phyloP scores from a whole-genome alignment of 1,140 invertebrate species.

The Tribolium castaneum region DNA sequence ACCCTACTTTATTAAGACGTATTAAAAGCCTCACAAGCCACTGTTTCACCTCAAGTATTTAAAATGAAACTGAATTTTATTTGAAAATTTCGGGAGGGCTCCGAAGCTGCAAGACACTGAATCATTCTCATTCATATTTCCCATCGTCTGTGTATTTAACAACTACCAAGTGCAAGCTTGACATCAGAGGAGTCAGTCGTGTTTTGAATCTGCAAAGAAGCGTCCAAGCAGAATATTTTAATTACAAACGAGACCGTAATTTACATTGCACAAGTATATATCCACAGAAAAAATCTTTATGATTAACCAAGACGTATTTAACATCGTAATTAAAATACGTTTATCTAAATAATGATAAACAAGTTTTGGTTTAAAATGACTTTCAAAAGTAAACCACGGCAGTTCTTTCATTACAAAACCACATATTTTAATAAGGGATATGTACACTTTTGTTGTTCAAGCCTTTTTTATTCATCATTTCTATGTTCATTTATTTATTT shows the following conservation, averaged over 20 bases:
- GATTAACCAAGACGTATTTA: slow-evolving; percentile 36
- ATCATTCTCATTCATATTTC: slow-evolving; percentile 31
- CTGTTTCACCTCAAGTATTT: slow-evolving; percentile 24
- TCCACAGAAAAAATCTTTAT: slow-evolving; percentile 10
- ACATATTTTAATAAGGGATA: neutral
- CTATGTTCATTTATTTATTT: no score
- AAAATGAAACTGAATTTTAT: slow-evolving; percentile 21
- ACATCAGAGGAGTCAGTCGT: slow-evolving; percentile 36
- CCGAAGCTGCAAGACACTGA: neutral
- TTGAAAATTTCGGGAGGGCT: slow-evolving; percentile 15
- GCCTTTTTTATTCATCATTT: no score
- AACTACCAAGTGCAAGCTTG: slow-evolving; percentile 35
- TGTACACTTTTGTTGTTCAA: no score
- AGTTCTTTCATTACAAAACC: neutral
- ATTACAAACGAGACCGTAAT: slow-evolving; percentile 33
- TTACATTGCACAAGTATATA: slow-evolving; percentile 33
- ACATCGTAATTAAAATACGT: slow-evolving; percentile 18
- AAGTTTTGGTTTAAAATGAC: neutral
- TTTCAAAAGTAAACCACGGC: neutral
- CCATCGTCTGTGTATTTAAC: slow-evolving; percentile 33
- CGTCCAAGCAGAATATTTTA: slow-evolving; percentile 42
- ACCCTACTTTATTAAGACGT: slow-evolving; percentile 23
- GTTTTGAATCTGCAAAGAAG: slow-evolving; percentile 41
- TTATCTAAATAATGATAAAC: neutral
- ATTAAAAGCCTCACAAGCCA: slow-evolving; percentile 26